These are phyloP conservation scores for Temnothorax curvispinosus DNA, from an alignment of 1,140 invertebrate genomes.

Conservation along the genomic window DNA sequence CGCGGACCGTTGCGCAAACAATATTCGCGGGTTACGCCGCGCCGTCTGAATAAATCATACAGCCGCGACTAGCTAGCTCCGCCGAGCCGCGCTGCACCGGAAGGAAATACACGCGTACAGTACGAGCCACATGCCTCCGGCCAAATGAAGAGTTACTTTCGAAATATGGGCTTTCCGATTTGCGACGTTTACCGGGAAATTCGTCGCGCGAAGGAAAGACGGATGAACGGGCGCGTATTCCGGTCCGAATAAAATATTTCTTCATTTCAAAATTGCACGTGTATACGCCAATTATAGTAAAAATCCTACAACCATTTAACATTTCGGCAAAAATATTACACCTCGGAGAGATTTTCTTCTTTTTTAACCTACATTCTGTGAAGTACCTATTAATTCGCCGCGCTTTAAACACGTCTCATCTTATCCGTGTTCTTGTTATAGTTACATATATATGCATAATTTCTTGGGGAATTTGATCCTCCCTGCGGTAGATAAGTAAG, in stretches of 20 bases:
- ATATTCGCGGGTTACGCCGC: constrained; percentile 63
- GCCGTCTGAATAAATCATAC: constrained; percentile 70
- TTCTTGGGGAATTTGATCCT: constrained; percentile 16
- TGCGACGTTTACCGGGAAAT: constrained; percentile 57
- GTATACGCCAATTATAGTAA: background rate
- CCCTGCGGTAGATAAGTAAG: constrained; percentile 15
- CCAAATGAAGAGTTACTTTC: constrained; percentile 70
- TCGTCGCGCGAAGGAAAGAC: constrained; percentile 37
- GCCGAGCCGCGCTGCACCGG: constrained; percentile 33
- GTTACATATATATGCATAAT: background rate
- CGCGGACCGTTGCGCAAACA: constrained; percentile 44
- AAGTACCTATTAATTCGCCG: background rate
- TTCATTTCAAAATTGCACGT: background rate
- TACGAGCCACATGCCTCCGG: constrained; percentile 50
- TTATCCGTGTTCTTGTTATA: constrained; percentile 5
- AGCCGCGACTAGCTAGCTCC: constrained; percentile 37
- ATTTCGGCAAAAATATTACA: background rate
- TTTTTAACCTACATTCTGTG: background rate
- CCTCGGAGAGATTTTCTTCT: background rate
- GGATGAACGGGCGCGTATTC: constrained; percentile 15
- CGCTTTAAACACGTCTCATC: background rate
- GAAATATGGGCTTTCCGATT: constrained; percentile 58
- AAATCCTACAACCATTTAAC: background rate
- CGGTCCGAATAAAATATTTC: constrained; percentile 23
- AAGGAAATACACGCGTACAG: constrained; percentile 50